These are phyloP conservation scores for Philotrypesis tridentata DNA, from an alignment of 1,140 invertebrate genomes.

Conservation along the genomic window DNA sequence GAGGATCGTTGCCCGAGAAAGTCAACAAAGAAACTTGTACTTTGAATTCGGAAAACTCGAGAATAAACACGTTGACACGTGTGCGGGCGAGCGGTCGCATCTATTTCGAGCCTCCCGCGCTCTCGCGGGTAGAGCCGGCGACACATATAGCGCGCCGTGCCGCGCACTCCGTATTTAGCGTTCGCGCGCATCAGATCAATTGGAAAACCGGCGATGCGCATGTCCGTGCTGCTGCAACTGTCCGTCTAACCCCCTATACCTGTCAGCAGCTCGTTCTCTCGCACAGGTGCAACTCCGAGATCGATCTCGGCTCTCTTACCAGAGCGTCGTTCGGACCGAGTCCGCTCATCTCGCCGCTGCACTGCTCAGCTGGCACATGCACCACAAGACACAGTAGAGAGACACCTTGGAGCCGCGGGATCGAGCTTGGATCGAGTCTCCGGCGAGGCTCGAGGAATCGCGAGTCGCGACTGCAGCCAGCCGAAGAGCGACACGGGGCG, in stretches of 20 bases:
- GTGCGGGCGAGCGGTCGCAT: too few relatives aligned
- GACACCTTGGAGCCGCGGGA: too few relatives aligned
- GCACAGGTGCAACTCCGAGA: neutral
- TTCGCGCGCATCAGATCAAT: neutral
- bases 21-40: too few relatives aligned
- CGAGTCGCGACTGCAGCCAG: too few relatives aligned
- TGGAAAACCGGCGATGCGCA: neutral
- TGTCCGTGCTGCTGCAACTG: neutral
- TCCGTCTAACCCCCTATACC: neutral
- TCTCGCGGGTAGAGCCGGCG: too few relatives aligned
- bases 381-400: neutral
- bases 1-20: too few relatives aligned
- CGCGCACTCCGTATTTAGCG: neutral
- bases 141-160: neutral
- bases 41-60: too few relatives aligned
- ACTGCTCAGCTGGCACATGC: neutral
- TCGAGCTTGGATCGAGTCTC: too few relatives aligned
- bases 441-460: too few relatives aligned
- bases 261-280: neutral
- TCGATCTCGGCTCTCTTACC: conserved; percentile 16
- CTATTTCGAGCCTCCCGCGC: neutral
- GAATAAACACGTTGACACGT: too few relatives aligned
- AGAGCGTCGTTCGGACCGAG: neutral
- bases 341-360: conserved; percentile 7
- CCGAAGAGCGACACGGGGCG: neutral